A percentile compares a stretch with the other conserved stretches of the same genome.
phyloP scores from a whole-genome alignment of 2,797 vertebrate genomes.

The Melanotaenia trifasciata region DNA sequence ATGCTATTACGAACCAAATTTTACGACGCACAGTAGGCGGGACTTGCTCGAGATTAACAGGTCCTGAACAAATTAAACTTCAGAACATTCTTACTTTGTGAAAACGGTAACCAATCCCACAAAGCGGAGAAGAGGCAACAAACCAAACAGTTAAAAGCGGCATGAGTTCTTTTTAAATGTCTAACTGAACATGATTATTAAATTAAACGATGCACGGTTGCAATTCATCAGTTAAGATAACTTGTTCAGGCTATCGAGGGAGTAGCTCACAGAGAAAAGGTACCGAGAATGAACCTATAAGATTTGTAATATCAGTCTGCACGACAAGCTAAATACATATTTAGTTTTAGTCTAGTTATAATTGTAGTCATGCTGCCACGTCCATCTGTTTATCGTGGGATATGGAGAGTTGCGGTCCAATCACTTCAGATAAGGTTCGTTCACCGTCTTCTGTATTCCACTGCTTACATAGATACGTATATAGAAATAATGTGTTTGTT shows the following conservation, averaged over 20 bases:
- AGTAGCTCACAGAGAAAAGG: neutral
- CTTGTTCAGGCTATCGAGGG: neutral
- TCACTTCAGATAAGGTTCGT: constrained; percentile 65
- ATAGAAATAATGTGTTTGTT: neutral
- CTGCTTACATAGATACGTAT: neutral
- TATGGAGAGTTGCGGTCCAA: constrained; percentile 55
- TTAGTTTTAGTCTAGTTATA: neutral
- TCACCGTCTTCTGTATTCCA: neutral
- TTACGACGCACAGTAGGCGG: constrained; percentile 57
- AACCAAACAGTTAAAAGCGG: neutral
- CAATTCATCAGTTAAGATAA: neutral
- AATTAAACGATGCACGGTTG: neutral
- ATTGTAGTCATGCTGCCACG: constrained; percentile 36
- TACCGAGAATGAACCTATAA: neutral
- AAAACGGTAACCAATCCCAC: constrained; percentile 64
- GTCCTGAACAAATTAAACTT: constrained; percentile 36
- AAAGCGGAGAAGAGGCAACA: neutral
- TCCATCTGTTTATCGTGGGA: constrained; percentile 23
- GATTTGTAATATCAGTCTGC: neutral
- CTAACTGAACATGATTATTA: rapidly evolving
- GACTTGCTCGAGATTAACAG: constrained; percentile 37
- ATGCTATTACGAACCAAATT: constrained; percentile 55
- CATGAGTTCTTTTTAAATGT: neutral
- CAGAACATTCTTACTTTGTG: neutral
- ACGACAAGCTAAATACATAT: neutral